Conservation (phyloP, 1,140 invertebrate species). For the Brachionus calyciflorus region DNA sequence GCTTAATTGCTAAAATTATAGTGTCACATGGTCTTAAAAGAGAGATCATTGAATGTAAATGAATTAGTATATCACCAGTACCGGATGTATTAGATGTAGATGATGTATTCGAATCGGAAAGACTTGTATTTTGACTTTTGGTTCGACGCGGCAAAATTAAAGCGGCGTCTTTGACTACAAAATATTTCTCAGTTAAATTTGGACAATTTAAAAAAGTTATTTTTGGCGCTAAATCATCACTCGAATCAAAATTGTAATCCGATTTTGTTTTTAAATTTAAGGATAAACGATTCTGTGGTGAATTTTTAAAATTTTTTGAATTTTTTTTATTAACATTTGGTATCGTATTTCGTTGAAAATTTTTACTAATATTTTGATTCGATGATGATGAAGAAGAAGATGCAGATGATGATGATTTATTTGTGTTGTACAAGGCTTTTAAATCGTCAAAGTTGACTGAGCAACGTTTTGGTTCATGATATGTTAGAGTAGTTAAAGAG, state of each 20-base stretch:
- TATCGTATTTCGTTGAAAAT: not conserved
- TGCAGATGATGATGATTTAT: too few relatives aligned
- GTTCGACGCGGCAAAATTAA: slow-evolving; percentile 35
- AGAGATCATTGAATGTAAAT: slow-evolving; percentile 44
- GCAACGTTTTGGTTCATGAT: slow-evolving; percentile 3
- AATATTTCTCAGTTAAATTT: slow-evolving; percentile 40
- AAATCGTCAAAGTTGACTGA: slow-evolving; percentile 33
- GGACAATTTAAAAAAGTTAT: not conserved
- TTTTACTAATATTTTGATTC: not conserved
- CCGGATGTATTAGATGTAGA: not conserved
- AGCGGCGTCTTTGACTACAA: slow-evolving; percentile 42
- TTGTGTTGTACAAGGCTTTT: slow-evolving; percentile 30
- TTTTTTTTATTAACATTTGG: slow-evolving; percentile 1
- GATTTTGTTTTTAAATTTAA: slow-evolving; percentile 32
- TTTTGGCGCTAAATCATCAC: not conserved
- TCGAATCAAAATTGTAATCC: slow-evolving; percentile 23
- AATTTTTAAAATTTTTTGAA: slow-evolving; percentile 41
- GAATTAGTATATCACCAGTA: slow-evolving; percentile 43
- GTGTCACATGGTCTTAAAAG: slow-evolving; percentile 29
- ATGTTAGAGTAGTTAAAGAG: not conserved
- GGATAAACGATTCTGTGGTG: not conserved
- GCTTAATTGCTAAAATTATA: slow-evolving; percentile 40
- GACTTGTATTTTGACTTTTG: not conserved
- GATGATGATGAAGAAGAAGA: not conserved
- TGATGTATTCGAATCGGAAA: not conserved